Percentiles rank a stretch among this genome's conserved stretches.
Conservation (phyloP, 2,113 vertebrate genomes). For the Maccullochella peelii region DNA sequence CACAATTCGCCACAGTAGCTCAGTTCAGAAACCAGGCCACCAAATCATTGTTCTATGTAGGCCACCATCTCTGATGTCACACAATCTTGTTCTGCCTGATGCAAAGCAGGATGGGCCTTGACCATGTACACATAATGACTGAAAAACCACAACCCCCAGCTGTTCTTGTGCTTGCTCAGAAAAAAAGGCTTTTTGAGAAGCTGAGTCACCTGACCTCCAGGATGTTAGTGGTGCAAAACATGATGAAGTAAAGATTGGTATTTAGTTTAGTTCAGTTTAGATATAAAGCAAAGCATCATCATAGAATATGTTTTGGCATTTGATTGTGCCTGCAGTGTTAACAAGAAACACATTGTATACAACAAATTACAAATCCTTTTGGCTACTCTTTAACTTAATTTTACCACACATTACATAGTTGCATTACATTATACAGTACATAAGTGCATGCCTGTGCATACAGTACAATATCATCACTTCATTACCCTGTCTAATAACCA, state of each 20-base stretch:
- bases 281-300: neutral
- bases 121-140: slow-evolving; percentile 40
- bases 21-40: slow-evolving; percentile 54
- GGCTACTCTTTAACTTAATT: neutral
- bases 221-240: slow-evolving; percentile 11
- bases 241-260: neutral
- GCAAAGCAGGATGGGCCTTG: slow-evolving; percentile 53
- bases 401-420: neutral
- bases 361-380: neutral
- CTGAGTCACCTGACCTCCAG: slow-evolving; percentile 49
- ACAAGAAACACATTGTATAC: neutral
- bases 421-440: neutral
- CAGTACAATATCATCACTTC: neutral
- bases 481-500: neutral
- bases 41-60: slow-evolving; percentile 64
- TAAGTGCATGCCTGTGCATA: too few relatives aligned
- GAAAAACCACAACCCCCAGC: slow-evolving; percentile 48
- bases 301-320: neutral
- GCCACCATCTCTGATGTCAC: slow-evolving; percentile 65
- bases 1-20: slow-evolving; percentile 44
- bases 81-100: slow-evolving; percentile 37
- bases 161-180: slow-evolving; percentile 27
- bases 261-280: slow-evolving; percentile 16
- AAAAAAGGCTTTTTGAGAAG: slow-evolving; percentile 33
- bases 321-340: neutral